These are phyloP conservation scores for Digitonthophagus gazella DNA, from an alignment of 2,888 invertebrate genomes.

Conservation along the genomic window DNA sequence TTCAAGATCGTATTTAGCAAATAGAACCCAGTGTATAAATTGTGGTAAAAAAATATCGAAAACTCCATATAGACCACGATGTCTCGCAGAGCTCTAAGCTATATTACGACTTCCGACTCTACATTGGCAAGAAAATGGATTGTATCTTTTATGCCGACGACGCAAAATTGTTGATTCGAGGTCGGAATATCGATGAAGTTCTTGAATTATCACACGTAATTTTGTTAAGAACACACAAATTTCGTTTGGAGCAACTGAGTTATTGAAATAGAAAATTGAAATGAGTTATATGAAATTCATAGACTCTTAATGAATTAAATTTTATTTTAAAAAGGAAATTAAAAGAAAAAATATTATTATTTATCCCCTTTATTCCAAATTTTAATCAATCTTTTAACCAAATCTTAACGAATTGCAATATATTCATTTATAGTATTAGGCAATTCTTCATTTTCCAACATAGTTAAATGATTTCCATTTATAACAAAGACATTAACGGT, in stretches of 20 bases:
- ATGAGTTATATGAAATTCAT: too few relatives aligned
- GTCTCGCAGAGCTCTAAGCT: too few relatives aligned
- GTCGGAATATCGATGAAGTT: background rate
- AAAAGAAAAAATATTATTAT: background rate
- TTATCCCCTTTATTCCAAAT: background rate
- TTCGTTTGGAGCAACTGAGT: too few relatives aligned
- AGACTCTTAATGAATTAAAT: too few relatives aligned
- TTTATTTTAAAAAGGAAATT: background rate
- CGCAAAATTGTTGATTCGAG: background rate
- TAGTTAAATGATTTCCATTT: conserved; percentile 71
- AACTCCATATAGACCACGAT: too few relatives aligned
- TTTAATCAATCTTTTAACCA: too few relatives aligned
- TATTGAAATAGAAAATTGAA: too few relatives aligned
- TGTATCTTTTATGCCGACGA: background rate
- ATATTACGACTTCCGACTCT: background rate
- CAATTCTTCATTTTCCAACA: conserved; percentile 64
- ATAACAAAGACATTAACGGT: conserved; percentile 61
- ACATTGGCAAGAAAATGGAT: background rate
- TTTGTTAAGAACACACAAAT: too few relatives aligned
- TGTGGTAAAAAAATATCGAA: too few relatives aligned
- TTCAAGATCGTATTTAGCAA: too few relatives aligned
- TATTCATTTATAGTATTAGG: conserved; percentile 61
- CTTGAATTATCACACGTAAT: background rate
- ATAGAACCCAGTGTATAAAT: too few relatives aligned
- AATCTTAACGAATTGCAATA: conserved; percentile 32